Base-by-base conservation (phyloP, 2,888 invertebrate species). In the Lasioglossum morio region DNA sequence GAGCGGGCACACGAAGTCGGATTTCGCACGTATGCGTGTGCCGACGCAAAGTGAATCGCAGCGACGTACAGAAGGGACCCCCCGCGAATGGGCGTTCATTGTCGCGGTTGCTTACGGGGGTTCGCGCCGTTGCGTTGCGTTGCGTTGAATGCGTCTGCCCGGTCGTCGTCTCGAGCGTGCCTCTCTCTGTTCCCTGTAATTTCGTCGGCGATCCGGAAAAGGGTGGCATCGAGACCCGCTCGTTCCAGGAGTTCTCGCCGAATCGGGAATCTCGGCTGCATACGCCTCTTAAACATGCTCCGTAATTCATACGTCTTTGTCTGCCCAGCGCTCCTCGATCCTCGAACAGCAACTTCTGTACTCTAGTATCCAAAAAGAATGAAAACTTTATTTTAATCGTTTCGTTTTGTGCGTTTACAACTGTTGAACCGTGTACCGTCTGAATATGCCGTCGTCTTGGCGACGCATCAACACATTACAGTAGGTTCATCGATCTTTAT, bases 11-110 rank as follows among this genome's bases (percentile, higher is more conserved):
- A 74, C 82, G 74, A 81, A 89, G 87, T 82, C 78, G 84, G 70
- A 84, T 89, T 85, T 90, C 84, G 90, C 88, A 86, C 87, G 89
- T 90, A 87, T 82, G 87, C 86, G 83, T 86, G 88, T 86, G 88
- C 88, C 75, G 76, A 86, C 86, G 87, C 88, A 87, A 89, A 89
- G 88, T 88, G 91, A 92, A 90, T 90, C 86, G 84, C 90, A 88
- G 90, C 90, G 88, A 92, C 90, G 90, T 89, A 89, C 89, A 85
- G 73, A 78, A 78, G 43, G 57, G 93, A 92, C 94, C 95, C 95
- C 95, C 95, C 94, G 93, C 93, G 92, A 94, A 85, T 91, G 93
- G 92, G 92, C 92, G 93, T 91, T 92, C 93, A 94, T 95, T 95
- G 95, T 95, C 94, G 93, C 93, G 92, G 91, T 91, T 91, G 87